Evolutionary conservation across 2,113 vertebrate genomes (phyloP), one percentile per base, ranked within the genome.

Genomic region (Chloropsis cyanopogon): DNA sequence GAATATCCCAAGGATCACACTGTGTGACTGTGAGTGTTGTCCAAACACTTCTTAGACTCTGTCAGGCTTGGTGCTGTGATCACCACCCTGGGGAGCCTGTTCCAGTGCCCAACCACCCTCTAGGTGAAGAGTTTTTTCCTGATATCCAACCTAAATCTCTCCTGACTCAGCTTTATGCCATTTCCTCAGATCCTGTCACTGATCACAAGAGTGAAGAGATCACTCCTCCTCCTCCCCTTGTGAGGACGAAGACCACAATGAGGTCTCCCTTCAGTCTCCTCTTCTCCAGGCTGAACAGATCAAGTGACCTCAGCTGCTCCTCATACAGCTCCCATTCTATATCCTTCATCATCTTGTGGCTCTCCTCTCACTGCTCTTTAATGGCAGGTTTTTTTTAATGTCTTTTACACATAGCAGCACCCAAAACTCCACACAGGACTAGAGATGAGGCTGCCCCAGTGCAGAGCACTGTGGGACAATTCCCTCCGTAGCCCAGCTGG

Each of bases 371-470:
- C 25, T 14, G 21, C 28, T 22, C 17, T 68, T 7, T 24, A 53
- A 46, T 0, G 24, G 18, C 6, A 37, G 37, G 37, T 17, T 29
- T 47, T n/a, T 41, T 63, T 5, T 2, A 50, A n/a, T 5, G 2
- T 46, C 39, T 35, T 25, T 82, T 14, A 60, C 15, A 68, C 8
- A 25, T 9, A 22, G 61, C 14, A 13, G 24, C 9, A 6, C 23
- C n/a, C 53, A 68, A 46, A 89, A 1, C 24, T 29, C 20, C 4
- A 1, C 69, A 2, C 4, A 31, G 26, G 1, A 68, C 17, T 52
- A 0, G 0, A 68, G 53, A 24, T 52, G 61, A 60, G 39, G 61
- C 39, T 0, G 0, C 11, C 13, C 20, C 78, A 75, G 33, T 1
- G 3, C 52, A 66, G 52, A 66, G 19, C 44, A 73, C 12, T 33